A percentile compares a stretch with the other conserved stretches of the same genome.
Conservation (phyloP, 2,888 invertebrate genomes). For the Eucriotettix oculatus region DNA sequence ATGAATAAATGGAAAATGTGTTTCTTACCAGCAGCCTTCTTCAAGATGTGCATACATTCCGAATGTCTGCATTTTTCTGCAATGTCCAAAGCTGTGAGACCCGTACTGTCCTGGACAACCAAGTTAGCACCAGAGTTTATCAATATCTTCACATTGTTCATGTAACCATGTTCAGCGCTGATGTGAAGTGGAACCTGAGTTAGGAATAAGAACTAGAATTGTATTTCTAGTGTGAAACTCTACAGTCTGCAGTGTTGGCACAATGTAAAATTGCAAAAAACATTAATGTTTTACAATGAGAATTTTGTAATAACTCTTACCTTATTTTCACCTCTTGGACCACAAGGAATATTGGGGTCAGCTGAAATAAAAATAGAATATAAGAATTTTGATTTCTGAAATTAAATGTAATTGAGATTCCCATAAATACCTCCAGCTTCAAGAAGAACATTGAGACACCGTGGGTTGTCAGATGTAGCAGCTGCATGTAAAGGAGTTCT, state of each 20-base stretch:
- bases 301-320: slow-evolving; percentile 22
- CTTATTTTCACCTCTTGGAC: slow-evolving; percentile 47
- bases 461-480: slow-evolving; percentile 57
- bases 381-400: not conserved
- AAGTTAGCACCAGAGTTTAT: slow-evolving; percentile 50
- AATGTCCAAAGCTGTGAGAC: slow-evolving; percentile 53
- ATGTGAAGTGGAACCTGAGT: slow-evolving; percentile 62
- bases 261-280: no score
- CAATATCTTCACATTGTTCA: slow-evolving; percentile 47
- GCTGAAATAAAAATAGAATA: slow-evolving; percentile 26
- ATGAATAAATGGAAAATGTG: not conserved
- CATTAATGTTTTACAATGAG: no score
- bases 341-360: slow-evolving; percentile 48
- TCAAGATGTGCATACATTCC: slow-evolving; percentile 43
- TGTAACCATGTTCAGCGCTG: slow-evolving; percentile 63
- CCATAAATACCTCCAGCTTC: slow-evolving; percentile 36
- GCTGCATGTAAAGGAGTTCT: slow-evolving; percentile 70
- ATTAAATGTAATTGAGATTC: not conserved
- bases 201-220: no score
- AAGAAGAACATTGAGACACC: slow-evolving; percentile 55
- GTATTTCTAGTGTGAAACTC: no score
- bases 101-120: slow-evolving; percentile 42
- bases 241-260: no score
- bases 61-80: slow-evolving; percentile 51
- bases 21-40: slow-evolving; percentile 46